A percentile compares a stretch with the other conserved stretches of the same genome.
phyloP scores from a whole-genome alignment of 2,113 vertebrate genomes.

The Odontophorus gujanensis region DNA sequence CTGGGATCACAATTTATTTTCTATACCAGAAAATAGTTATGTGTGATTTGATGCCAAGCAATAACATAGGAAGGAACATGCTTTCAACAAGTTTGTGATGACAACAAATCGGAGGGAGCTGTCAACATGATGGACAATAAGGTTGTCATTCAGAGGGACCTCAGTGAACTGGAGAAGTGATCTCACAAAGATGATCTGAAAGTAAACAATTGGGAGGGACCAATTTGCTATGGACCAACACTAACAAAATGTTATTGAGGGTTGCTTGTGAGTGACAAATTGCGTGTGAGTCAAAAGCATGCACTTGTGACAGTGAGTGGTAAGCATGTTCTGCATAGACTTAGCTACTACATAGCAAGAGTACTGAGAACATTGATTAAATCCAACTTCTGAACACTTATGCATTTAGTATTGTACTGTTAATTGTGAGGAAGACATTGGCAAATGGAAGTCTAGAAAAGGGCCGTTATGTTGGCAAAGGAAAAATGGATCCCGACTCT shows the following conservation, averaged over 20 bases:
- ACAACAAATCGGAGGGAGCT: neutral
- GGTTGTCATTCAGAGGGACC: neutral
- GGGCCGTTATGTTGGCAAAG: accelerated
- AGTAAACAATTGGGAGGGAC: neutral
- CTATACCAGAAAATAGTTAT: neutral
- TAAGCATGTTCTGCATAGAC: accelerated
- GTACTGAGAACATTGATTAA: neutral
- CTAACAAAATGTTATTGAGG: neutral
- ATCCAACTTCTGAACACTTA: neutral
- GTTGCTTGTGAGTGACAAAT: neutral
- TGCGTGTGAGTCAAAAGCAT: neutral
- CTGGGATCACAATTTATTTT: neutral
- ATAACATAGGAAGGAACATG: neutral
- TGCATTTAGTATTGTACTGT: neutral
- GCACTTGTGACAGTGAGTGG: neutral
- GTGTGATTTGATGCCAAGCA: neutral
- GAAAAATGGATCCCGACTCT: neutral
- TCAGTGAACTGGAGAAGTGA: neutral
- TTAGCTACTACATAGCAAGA: accelerated
- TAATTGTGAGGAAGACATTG: neutral
- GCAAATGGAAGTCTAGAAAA: neutral
- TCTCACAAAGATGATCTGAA: neutral
- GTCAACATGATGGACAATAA: neutral
- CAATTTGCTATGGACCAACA: neutral
- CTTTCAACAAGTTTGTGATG: neutral